Conservation (phyloP, 2,888 invertebrate genomes). For the Ommatoiulus sabulosus region DNA sequence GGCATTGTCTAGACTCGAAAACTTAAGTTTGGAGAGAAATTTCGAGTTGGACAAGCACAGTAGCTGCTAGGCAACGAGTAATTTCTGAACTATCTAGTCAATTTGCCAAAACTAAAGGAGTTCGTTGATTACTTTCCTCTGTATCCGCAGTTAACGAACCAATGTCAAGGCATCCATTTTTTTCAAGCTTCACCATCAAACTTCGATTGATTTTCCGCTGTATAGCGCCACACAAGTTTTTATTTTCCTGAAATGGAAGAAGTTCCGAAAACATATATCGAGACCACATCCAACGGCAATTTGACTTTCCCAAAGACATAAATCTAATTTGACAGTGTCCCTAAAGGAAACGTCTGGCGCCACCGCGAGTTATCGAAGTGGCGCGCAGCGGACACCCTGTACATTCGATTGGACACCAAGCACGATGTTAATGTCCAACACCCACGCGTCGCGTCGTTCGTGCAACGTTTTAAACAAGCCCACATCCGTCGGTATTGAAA, state of each 20-base stretch:
- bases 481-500: conserved; percentile 23
- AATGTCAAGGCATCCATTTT: background rate
- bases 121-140: background rate
- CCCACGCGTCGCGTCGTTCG: background rate
- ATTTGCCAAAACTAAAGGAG: background rate
- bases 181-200: background rate
- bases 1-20: too few species aligned
- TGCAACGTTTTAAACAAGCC: background rate
- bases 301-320: background rate
- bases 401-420: background rate
- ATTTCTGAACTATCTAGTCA: background rate
- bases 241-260: background rate
- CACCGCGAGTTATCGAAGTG: background rate
- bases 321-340: background rate
- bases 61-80: background rate
- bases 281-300: background rate
- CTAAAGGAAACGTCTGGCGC: background rate
- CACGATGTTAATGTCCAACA: background rate
- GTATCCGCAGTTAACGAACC: background rate
- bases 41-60: background rate
- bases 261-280: background rate
- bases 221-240: background rate
- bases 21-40: background rate
- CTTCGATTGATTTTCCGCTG: background rate
- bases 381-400: background rate